A percentile compares a stretch with the other conserved stretches of the same genome.
These are phyloP conservation scores for Eulacestoma nigropectus DNA, from an alignment of 2,113 vertebrate species.

Conservation along the genomic window DNA sequence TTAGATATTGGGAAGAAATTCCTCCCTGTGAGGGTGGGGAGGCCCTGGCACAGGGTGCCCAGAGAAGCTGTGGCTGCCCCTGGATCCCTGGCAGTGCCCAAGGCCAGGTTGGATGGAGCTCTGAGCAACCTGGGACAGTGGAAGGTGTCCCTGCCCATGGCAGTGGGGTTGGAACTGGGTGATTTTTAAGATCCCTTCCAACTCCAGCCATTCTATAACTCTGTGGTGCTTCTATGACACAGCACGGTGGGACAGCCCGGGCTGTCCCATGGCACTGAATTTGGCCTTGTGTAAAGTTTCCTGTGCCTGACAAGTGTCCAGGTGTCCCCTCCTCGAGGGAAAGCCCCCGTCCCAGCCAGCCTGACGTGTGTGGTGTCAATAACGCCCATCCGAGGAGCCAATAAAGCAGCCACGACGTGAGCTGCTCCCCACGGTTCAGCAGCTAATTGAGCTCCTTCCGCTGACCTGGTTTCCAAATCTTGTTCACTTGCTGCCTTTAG, in stretches of 20 bases:
- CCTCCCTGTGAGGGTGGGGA: neutral
- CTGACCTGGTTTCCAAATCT: conserved; percentile 63
- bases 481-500: conserved; percentile 35
- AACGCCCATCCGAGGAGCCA: neutral
- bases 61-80: neutral
- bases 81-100: neutral
- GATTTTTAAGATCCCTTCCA: neutral
- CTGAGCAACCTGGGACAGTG: rapidly evolving
- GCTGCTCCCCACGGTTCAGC: conserved; percentile 33
- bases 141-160: neutral
- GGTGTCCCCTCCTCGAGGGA: neutral
- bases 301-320: rapidly evolving
- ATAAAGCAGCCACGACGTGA: neutral
- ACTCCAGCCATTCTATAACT: neutral
- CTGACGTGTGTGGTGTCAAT: neutral
- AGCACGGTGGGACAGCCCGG: rapidly evolving
- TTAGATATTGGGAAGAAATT: neutral
- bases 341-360: rapidly evolving
- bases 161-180: neutral
- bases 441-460: conserved; percentile 40
- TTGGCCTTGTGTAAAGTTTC: neutral
- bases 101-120: neutral
- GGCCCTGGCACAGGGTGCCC: neutral
- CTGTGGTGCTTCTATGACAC: neutral
- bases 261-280: neutral